Evolutionary conservation across 2,113 vertebrate genomes (phyloP), one percentile per base, ranked within the genome.

Genomic region (Echinops telfairi): DNA sequence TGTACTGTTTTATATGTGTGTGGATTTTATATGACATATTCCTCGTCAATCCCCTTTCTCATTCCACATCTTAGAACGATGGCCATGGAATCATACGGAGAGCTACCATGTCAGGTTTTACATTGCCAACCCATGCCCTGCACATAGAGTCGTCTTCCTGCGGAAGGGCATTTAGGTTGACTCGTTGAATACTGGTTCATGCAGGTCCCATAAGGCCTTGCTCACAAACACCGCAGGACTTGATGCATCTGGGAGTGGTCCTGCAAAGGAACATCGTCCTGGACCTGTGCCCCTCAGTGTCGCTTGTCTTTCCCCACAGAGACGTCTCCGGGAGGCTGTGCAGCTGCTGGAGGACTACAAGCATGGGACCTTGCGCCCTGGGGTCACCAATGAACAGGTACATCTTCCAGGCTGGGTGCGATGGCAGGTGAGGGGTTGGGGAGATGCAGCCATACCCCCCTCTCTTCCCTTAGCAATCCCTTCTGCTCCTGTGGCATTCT

Each of bases 381-480:
- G 98, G 95, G 98, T 99, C 93, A 99, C 99, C 33, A 98, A 99
- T 79, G 98, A 98, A 33, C 98, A 99, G 98, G 99, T 99, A 98
- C 96, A 64, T 53, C 66, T 70, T 10, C 77, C 47, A 76, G 62
- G 22, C 43, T 27, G 66, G 90, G 64, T 9, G 20, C 7, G n/a
- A 11, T 20, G 62, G 77, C 57, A 58, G n/a, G 81, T 27, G 12
- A 60, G 57, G 29, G 3, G 22, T 62, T 22, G 19, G 47, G n/a
- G 66, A 43, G 38, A 36, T 7, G 64, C 10, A 40, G 17, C 84
- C 92, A 86, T 53, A 83, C 38, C 53, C 57, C 60, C 22, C 15
- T 62, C 33, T 77, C 53, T 70, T 38, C 62, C 29, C 68, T 80
- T 40, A 27, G 11, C 16, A 43, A 19, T n/a, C 40, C 29, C n/a